These are phyloP conservation scores for Teleogryllus oceanicus DNA, from an alignment of 2,888 invertebrate species.

Conservation along the genomic window DNA sequence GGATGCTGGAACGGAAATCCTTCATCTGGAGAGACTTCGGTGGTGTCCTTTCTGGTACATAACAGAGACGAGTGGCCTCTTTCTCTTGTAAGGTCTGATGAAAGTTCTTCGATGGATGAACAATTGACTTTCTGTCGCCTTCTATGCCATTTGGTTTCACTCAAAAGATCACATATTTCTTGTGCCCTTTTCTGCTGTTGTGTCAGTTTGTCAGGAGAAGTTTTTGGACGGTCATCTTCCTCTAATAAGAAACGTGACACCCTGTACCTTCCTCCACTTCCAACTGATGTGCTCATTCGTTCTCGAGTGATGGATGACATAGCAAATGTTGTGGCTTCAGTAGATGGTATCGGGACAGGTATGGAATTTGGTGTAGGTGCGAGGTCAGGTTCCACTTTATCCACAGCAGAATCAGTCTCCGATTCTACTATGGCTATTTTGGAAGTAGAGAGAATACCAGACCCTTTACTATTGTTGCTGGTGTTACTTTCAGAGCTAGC, in stretches of 20 bases:
- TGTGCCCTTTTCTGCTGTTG: conserved; percentile 39
- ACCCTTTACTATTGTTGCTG: conserved; percentile 18
- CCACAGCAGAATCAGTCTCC: conserved; percentile 38
- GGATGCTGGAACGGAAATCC: neutral
- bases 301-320: conserved; percentile 40
- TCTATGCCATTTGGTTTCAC: conserved; percentile 33
- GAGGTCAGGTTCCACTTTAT: conserved; percentile 28
- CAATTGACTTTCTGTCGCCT: conserved; percentile 24
- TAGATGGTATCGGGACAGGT: conserved; percentile 38
- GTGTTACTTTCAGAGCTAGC: conserved; percentile 3
- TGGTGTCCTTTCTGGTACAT: neutral
- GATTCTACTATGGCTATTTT: conserved; percentile 43
- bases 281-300: conserved; percentile 37
- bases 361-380: neutral
- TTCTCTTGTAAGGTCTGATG: neutral
- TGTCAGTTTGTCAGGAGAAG: conserved; percentile 45
- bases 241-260: conserved; percentile 45
- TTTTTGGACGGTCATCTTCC: conserved; percentile 47
- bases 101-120: conserved; percentile 26
- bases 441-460: conserved; percentile 36
- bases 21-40: neutral
- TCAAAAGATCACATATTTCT: conserved; percentile 46
- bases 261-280: conserved; percentile 38
- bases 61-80: neutral
- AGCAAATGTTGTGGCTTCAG: conserved; percentile 41